Evolutionary conservation across 2,797 vertebrate genomes (phyloP), one percentile per base, ranked within the genome.

Genomic region (Lagorchestes hirsutus): DNA sequence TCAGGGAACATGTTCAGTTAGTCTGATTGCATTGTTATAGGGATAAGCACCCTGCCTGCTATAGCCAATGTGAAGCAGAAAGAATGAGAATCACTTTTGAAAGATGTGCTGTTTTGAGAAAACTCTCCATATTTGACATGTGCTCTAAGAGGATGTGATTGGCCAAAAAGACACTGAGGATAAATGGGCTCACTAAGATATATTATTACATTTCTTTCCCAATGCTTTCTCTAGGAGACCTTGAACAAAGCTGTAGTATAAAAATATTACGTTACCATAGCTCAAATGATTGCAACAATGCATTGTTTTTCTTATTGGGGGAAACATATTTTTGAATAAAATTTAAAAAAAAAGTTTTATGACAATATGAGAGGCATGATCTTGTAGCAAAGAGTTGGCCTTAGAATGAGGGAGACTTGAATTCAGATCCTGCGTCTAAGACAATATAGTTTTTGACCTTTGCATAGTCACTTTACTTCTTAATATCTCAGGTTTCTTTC

Each of bases 81-180:
- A 93, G 1, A 57, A 0, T 27, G 34, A 92, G 29, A 95, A 54
- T 54, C 57, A n/a, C 34, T 56, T 50, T 90, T 95, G 40, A 90
- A 95, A 56, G n/a, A 94, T 40, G 10, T 31, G 1, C 0, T 91
- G 5, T 93, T 31, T 58, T 95, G 50, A 54, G 55, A 96, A 96
- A 94, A 8, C 67, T 94, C 31, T 11, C 46, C 90, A 2, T 16
- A n/a, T 95, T 62, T 92, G 1, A 0, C 11, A 55, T 93, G 62
- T 92, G 12, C 5, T 4, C 54, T 90, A 93, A 90, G 8, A 82
- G 29, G 22, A 62, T 90, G 31, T 6, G 95, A 95, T 0, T 92
- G 3, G 59, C 14, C 12, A 46, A 67, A 0, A 93, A 92, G 29
- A 55, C 11, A 92, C 59, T 5, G 67, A 67, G 0, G 3, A 67